These are phyloP conservation scores for Serripes groenlandicus DNA, from an alignment of 2,888 invertebrate genomes.

Conservation along the genomic window DNA sequence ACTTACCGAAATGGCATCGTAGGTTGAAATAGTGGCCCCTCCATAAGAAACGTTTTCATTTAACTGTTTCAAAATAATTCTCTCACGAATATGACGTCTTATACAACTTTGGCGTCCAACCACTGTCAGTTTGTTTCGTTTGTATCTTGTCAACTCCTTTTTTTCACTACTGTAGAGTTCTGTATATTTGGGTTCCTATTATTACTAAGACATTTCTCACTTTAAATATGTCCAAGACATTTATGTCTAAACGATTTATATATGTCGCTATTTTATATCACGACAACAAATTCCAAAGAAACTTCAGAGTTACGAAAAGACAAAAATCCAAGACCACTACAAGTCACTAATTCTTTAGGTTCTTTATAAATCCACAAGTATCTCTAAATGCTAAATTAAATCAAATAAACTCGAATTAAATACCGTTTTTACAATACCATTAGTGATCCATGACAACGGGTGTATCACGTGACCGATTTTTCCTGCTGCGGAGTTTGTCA, in stretches of 20 bases:
- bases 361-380: slow-evolving; percentile 51
- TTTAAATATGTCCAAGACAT: no score
- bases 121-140: no score
- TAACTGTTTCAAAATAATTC: no score
- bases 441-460: slow-evolving; percentile 38
- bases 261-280: no score
- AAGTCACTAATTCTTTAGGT: neutral
- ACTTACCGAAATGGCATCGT: slow-evolving; percentile 51
- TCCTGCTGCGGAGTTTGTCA: slow-evolving; percentile 55
- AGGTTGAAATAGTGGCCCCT: slow-evolving; percentile 31
- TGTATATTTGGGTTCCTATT: no score
- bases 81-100: no score
- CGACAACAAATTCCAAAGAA: neutral
- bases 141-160: no score
- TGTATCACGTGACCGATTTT: slow-evolving; percentile 38
- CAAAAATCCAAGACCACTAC: slow-evolving; percentile 6
- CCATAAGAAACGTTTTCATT: slow-evolving; percentile 31
- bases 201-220: no score
- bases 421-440: slow-evolving; percentile 52
- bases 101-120: no score
- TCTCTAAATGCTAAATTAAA: slow-evolving; percentile 56
- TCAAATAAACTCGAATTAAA: slow-evolving; percentile 57
- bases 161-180: no score
- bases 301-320: neutral
- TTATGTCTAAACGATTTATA: no score